phyloP scores from a whole-genome alignment of 2,888 invertebrate genomes.

The Ennomos erosarius region DNA sequence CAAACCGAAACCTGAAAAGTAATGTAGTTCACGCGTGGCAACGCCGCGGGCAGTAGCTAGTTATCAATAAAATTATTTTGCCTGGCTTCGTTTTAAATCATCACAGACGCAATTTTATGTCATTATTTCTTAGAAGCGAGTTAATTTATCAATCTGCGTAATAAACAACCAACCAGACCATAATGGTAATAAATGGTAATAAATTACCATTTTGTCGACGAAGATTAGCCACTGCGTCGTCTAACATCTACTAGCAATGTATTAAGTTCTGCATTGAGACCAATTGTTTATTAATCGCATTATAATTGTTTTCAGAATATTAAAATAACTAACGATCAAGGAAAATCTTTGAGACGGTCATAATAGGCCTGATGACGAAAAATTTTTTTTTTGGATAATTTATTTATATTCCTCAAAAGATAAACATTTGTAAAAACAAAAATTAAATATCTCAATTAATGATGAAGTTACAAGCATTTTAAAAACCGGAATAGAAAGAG shows the following conservation, averaged over 20 bases:
- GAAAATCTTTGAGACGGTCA: slow-evolving; percentile 11
- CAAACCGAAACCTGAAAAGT: no score
- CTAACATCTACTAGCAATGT: slow-evolving; percentile 24
- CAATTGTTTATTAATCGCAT: slow-evolving; percentile 63
- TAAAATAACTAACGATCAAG: slow-evolving; percentile 42
- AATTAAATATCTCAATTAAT: no score
- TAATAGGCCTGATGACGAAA: no score
- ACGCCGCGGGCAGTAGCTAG: no score
- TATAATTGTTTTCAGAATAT: slow-evolving; percentile 57
- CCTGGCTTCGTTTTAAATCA: no score
- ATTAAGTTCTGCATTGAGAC: slow-evolving; percentile 47
- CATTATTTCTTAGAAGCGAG: slow-evolving; percentile 9
- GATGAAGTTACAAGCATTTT: no score
- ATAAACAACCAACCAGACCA: slow-evolving; percentile 23
- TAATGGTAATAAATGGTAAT: slow-evolving; percentile 7
- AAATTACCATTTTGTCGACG: slow-evolving; percentile 10
- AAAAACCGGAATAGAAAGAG: no score
- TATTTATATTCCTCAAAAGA: no score
- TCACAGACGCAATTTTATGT: neutral
- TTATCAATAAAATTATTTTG: no score
- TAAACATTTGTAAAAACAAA: no score
- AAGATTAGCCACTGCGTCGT: slow-evolving; percentile 32
- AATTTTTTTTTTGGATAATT: no score
- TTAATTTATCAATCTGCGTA: slow-evolving; percentile 9
- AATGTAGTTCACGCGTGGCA: no score